Percentiles rank a stretch among this genome's conserved stretches.
These are phyloP conservation scores for Acronicta psi DNA, from an alignment of 2,888 invertebrate genomes.

Conservation along the genomic window DNA sequence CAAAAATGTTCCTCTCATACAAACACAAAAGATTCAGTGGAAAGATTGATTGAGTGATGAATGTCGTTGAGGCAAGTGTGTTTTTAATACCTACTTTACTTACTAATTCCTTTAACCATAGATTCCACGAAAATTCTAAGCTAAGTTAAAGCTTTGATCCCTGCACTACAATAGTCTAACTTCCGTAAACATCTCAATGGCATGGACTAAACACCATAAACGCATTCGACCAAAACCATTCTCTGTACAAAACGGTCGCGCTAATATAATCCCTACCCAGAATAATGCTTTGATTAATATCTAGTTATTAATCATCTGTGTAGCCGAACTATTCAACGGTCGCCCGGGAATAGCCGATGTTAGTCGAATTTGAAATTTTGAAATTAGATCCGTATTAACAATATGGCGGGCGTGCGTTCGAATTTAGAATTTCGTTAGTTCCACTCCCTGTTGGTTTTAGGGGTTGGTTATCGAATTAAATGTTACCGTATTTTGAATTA, in stretches of 20 bases:
- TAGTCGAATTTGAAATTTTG: conserved; percentile 76
- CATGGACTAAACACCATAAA: conserved; percentile 28
- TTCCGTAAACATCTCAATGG: conserved; percentile 6
- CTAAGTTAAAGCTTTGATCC: conserved; percentile 7
- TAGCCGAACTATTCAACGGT: conserved; percentile 80
- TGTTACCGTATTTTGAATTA: conserved; percentile 31
- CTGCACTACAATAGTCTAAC: not conserved
- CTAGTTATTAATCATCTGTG: conserved; percentile 79
- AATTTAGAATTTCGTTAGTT: conserved; percentile 62
- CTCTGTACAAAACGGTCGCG: conserved; percentile 34
- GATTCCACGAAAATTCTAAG: not conserved
- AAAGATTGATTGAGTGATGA: too few relatives aligned
- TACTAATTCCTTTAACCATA: too few relatives aligned
- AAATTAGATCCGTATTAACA: conserved; percentile 79
- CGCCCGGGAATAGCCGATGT: conserved; percentile 76
- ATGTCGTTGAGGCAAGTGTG: too few relatives aligned
- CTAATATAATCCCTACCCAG: conserved; percentile 50
- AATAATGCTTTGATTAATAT: conserved; percentile 82
- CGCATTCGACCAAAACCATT: conserved; percentile 28
- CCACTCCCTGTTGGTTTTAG: conserved; percentile 52
- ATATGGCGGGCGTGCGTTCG: conserved; percentile 69
- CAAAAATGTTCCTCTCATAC: too few relatives aligned
- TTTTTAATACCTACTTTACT: too few relatives aligned
- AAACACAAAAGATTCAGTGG: too few relatives aligned
- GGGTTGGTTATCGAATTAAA: conserved; percentile 47